Conservation (phyloP, 2,888 invertebrate genomes). For the Metalampra italica region DNA sequence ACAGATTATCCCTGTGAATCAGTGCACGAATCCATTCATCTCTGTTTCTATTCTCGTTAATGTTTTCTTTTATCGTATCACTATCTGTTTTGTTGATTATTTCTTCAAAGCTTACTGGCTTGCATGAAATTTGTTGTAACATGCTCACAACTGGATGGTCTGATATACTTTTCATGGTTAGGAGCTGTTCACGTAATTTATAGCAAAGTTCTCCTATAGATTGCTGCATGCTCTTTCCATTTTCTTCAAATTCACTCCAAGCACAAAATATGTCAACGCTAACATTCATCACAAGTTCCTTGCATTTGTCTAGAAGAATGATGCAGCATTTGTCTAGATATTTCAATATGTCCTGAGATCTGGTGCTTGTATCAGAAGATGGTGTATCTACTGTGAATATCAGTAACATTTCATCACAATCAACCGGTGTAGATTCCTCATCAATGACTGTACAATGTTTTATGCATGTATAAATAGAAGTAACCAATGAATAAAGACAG, state of each 20-base stretch:
- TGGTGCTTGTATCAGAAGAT: conserved; percentile 32
- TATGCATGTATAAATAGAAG: conserved; percentile 37
- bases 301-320: conserved; percentile 46
- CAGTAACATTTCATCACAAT: conserved; percentile 34
- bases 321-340: conserved; percentile 43
- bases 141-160: conserved; percentile 55
- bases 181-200: conserved; percentile 38
- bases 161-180: conserved; percentile 25
- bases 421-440: conserved; percentile 31
- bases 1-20: conserved; percentile 44
- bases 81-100: conserved; percentile 42
- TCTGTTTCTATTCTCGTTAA: conserved; percentile 36
- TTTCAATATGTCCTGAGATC: conserved; percentile 29
- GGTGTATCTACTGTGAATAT: conserved; percentile 12
- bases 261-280: conserved; percentile 66
- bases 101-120: conserved; percentile 49
- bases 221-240: conserved; percentile 55
- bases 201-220: conserved; percentile 55
- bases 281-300: conserved; percentile 55
- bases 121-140: conserved; percentile 53
- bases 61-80: conserved; percentile 42
- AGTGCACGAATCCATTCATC: conserved; percentile 51
- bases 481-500: conserved; percentile 38
- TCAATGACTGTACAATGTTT: conserved; percentile 31
- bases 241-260: conserved; percentile 64